Evolutionary conservation across 35 echinoderm and acorn worm species (phyloP).

Genomic region (Ptychodera flava): DNA sequence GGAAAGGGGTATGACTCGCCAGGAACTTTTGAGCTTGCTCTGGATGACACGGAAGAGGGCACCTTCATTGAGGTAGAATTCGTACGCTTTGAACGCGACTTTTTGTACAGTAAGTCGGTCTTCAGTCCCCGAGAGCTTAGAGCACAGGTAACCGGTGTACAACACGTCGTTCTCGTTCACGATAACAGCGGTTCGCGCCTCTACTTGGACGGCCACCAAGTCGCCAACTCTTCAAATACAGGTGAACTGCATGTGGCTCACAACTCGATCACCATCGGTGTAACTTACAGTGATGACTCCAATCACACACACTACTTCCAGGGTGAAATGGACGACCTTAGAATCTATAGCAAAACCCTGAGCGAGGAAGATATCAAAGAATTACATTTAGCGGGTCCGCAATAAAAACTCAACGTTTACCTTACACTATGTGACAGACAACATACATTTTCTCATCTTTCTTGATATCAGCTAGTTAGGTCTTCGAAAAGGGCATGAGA

Average conservation of each 20-base stretch:
- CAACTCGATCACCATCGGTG: slow-evolving; percentile 56
- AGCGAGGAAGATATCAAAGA: slow-evolving; percentile 10
- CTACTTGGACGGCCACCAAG: slow-evolving; percentile 35
- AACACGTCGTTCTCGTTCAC: slow-evolving; percentile 62
- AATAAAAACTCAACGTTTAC: neutral
- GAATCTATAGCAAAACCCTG: slow-evolving; percentile 35
- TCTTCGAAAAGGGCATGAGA: too few relatives aligned
- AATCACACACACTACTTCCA: slow-evolving; percentile 28
- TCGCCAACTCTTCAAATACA: slow-evolving; percentile 8
- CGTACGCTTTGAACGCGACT: slow-evolving; percentile 7
- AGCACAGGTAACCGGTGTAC: slow-evolving; percentile 10
- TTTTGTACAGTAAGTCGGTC: too few relatives aligned
- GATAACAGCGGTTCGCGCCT: slow-evolving; percentile 16
- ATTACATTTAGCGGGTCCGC: neutral
- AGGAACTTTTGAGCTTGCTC: slow-evolving; percentile 69
- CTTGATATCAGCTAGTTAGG: neutral
- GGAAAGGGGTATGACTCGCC: slow-evolving; percentile 49
- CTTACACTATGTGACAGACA: neutral
- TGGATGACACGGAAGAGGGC: slow-evolving; percentile 32
- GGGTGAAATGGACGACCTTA: slow-evolving; percentile 67
- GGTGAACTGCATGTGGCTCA: slow-evolving; percentile 28
- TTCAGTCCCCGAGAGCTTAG: slow-evolving; percentile 24
- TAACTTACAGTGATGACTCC: slow-evolving; percentile 30
- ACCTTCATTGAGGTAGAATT: slow-evolving; percentile 36
- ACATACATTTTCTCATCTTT: neutral